Percentiles rank a stretch among this genome's conserved stretches.
phyloP scores from a whole-genome alignment of 1,140 invertebrate genomes.

The Nasonia longicornis region DNA sequence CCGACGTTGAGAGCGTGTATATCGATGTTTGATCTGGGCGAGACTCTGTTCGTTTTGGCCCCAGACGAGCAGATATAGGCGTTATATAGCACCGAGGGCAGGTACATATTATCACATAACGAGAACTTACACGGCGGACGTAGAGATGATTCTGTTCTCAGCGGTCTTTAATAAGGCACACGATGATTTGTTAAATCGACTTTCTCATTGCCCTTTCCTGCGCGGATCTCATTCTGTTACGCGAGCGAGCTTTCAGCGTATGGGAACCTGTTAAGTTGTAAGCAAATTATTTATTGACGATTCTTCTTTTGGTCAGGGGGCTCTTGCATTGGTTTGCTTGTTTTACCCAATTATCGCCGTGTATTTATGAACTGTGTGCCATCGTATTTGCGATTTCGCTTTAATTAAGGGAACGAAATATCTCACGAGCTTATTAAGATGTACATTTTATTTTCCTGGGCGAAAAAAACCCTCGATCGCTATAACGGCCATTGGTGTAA shows the following conservation, averaged over 20 bases:
- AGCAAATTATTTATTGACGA: background rate
- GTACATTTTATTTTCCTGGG: background rate
- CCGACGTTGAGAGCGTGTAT: background rate
- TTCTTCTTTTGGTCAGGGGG: background rate
- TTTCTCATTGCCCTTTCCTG: background rate
- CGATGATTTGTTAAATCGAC: constrained; percentile 29
- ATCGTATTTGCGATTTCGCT: background rate
- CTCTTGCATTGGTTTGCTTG: background rate
- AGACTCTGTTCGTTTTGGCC: background rate
- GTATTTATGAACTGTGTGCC: constrained; percentile 11
- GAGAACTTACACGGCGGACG: background rate
- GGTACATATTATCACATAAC: constrained; percentile 28
- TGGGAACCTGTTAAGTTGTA: constrained; percentile 12
- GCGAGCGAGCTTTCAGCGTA: background rate
- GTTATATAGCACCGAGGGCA: background rate
- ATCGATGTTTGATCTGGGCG: background rate
- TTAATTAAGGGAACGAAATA: constrained; percentile 32
- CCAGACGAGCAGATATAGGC: background rate
- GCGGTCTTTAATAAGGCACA: constrained; percentile 7
- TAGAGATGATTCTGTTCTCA: constrained; percentile 12
- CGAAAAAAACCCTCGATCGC: background rate
- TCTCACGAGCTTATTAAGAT: constrained; percentile 2
- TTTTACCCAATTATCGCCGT: constrained; percentile 1
- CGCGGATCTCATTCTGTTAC: constrained; percentile 12
- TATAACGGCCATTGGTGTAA: background rate